phyloP scores from a whole-genome alignment of 2,888 invertebrate species.

The Drosophila mettleri region DNA sequence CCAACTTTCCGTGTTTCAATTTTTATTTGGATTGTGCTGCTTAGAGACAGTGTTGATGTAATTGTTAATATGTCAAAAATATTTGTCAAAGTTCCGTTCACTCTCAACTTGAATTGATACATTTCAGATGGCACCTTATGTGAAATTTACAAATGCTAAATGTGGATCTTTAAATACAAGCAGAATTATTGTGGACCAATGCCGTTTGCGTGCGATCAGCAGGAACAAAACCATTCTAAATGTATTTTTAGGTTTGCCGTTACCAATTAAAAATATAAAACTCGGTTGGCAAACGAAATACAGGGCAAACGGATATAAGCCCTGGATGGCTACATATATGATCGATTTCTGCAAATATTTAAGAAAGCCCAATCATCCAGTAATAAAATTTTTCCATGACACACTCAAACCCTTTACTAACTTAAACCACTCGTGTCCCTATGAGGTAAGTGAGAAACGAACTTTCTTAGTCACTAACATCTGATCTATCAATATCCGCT shows the following conservation, averaged over 20 bases:
- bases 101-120: background rate
- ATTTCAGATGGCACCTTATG: background rate
- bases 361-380: background rate
- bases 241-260: background rate
- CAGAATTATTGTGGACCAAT: background rate
- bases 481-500: background rate
- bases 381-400: background rate
- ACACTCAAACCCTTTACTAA: background rate
- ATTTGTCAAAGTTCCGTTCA: too few species aligned
- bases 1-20: background rate
- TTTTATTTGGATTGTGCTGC: background rate
- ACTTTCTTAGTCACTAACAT: background rate
- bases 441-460: background rate
- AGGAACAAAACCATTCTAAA: background rate
- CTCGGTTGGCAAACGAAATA: background rate
- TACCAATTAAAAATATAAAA: too few species aligned
- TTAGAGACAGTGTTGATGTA: background rate
- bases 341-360: background rate
- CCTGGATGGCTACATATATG: background rate
- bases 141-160: conserved; percentile 21
- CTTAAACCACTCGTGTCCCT: background rate
- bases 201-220: background rate
- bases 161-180: conserved; percentile 21
- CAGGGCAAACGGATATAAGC: background rate
- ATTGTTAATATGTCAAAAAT: too few species aligned